Base-by-base conservation (phyloP, 2,888 invertebrate genomes). In the Agrotis puta region DNA sequence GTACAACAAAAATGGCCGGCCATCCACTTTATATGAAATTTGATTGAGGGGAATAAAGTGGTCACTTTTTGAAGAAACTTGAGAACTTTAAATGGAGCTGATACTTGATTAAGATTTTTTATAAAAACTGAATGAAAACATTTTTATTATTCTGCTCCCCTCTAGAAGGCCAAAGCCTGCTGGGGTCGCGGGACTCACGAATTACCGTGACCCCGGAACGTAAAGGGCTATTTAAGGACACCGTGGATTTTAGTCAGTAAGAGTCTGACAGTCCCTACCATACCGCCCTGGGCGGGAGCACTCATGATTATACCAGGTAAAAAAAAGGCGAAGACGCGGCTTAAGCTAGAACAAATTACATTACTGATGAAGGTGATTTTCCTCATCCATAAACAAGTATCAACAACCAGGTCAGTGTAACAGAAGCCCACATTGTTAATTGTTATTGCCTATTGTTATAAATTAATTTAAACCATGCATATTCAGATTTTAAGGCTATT, bases 371-470 rank as follows among this genome's bases (percentile, higher is more conserved):
- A 70, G 70, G 70, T 75, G 63, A 58, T 70, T 53, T 50, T 50
- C 45, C 3, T 67, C 27, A 67, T 76, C n/a, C 47, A 71, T 70
- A 76, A 65, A 3, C 66, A 69, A 27, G 11, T 69, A 56, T 13
- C 33, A 57, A 82, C 47, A 84, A 82, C 70, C 66, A 75, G 87
- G 88, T 83, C 86, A 85, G 70, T 79, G 76, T 74, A 64, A 71
- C 77, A 67, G 65, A 79, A 62, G 59, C 59, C 76, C 51, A 64
- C 77, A 64, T 68, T 33, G 53, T 57, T 84, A 78, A 87, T 85
- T 85, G 79, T 82, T 83, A 88, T 84, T 70, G 48, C 57, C 79
- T 75, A 89, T 88, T 88, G 88, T 88, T 87, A 67, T 47, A 18
- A 53, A 72, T 57, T 80, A 79, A 67, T 72, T 16, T 61, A 70